Percentiles rank a stretch among this genome's conserved stretches.
Conservation (phyloP, 53 echinoderm and acorn worm genomes). For the Arbacia lixula region DNA sequence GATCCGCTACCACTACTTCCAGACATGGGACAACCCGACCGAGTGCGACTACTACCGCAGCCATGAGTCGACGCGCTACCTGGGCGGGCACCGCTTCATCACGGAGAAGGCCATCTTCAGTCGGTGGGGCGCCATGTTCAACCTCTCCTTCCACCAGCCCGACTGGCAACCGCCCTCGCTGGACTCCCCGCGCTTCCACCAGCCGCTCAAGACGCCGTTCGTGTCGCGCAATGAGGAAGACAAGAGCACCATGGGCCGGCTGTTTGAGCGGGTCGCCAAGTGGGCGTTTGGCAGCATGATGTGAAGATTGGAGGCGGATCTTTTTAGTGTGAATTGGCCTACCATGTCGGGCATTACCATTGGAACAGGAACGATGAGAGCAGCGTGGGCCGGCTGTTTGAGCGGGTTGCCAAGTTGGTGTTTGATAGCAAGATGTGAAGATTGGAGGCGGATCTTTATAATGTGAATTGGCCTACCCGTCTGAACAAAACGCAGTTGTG, state of each 20-base stretch:
- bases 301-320: not conserved
- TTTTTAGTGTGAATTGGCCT: conserved; percentile 63
- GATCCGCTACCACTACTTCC: conserved; percentile 96
- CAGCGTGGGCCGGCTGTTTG: conserved; percentile 5
- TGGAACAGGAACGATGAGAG: conserved; percentile 42
- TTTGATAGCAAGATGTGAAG: conserved; percentile 42
- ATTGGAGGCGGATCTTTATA: not conserved
- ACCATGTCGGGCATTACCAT: conserved; percentile 64
- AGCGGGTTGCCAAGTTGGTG: conserved; percentile 48
- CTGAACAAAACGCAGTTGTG: too few species aligned
- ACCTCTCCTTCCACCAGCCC: conserved; percentile 90
- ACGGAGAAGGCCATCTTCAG: conserved; percentile 97
- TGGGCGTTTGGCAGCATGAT: conserved; percentile 69
- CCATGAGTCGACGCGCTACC: conserved; percentile 79
- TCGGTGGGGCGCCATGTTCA: conserved; percentile 90
- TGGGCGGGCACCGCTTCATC: conserved; percentile 84
- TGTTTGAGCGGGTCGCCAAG: conserved; percentile 65
- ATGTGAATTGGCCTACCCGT: too few species aligned
- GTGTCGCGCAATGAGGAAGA: conserved; percentile 65
- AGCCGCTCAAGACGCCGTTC: conserved; percentile 89
- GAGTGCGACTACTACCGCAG: conserved; percentile 91
- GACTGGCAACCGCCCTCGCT: conserved; percentile 71
- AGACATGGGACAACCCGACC: conserved; percentile 79
- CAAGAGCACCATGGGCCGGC: conserved; percentile 23
- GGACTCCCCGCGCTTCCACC: conserved; percentile 5